Evolutionary conservation across 2,888 invertebrate species (phyloP).

Genomic region (Metopia argyrocephala): DNA sequence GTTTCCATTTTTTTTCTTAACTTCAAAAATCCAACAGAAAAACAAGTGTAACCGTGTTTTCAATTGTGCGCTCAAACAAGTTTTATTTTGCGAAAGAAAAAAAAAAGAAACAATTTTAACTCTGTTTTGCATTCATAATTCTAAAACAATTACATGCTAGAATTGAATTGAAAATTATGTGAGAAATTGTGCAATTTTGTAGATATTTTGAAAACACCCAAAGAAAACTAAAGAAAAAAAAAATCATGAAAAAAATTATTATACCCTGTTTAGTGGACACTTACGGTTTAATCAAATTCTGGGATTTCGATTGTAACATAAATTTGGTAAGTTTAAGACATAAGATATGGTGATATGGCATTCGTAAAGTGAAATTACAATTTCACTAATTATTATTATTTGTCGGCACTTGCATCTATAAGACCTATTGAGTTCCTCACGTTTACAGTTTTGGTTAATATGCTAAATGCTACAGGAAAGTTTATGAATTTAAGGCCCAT

Average conservation of each 20-base stretch:
- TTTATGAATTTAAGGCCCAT: no score
- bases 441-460: no score
- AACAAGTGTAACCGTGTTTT: no score
- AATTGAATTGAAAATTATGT: slow-evolving; percentile 20
- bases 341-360: not conserved
- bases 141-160: no score
- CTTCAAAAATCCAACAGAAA: no score
- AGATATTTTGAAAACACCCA: not conserved
- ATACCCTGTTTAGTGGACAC: slow-evolving; percentile 73
- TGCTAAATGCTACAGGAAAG: no score
- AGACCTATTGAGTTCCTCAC: no score
- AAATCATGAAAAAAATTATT: slow-evolving; percentile 72
- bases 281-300: slow-evolving; percentile 73
- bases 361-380: no score
- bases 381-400: no score
- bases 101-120: not conserved
- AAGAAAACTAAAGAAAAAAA: slow-evolving; percentile 12
- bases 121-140: not conserved
- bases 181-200: slow-evolving; percentile 22
- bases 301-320: slow-evolving; percentile 72
- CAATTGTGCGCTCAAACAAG: not conserved
- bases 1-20: not conserved
- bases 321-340: not conserved
- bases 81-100: not conserved
- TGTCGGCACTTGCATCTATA: no score